Conservation (phyloP, 2,797 vertebrate genomes). For the Champsocephalus gunnari region DNA sequence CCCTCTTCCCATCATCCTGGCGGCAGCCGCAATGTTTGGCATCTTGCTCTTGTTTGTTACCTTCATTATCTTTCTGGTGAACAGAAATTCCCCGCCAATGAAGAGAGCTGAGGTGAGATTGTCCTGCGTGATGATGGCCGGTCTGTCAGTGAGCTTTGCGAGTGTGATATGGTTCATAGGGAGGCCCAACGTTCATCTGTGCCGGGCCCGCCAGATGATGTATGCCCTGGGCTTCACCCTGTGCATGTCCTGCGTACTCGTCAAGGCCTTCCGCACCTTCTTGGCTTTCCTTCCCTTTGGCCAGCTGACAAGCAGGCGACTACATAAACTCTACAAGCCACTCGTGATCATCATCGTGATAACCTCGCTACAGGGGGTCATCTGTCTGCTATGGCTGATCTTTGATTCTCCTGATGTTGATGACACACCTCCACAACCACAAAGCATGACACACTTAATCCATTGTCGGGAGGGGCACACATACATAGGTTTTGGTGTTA, state of each 20-base stretch:
- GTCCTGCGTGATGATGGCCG: slow-evolving; percentile 73
- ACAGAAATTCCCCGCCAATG: slow-evolving; percentile 63
- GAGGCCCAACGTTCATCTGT: slow-evolving; percentile 59
- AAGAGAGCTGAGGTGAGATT: slow-evolving; percentile 67
- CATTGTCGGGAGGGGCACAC: slow-evolving; percentile 68
- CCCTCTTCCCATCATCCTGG: slow-evolving; percentile 68
- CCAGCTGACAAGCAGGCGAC: slow-evolving; percentile 18
- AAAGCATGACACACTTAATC: slow-evolving; percentile 43
- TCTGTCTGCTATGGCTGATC: slow-evolving; percentile 76
- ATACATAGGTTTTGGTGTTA: slow-evolving; percentile 66
- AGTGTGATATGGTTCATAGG: slow-evolving; percentile 77
- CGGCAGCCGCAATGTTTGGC: slow-evolving; percentile 62
- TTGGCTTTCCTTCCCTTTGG: slow-evolving; percentile 70
- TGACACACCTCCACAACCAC: slow-evolving; percentile 5
- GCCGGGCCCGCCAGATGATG: slow-evolving; percentile 72
- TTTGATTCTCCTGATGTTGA: slow-evolving; percentile 58
- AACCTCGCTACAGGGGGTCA: slow-evolving; percentile 63
- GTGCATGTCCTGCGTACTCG: slow-evolving; percentile 77
- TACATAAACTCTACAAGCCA: slow-evolving; percentile 67
- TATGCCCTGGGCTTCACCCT: slow-evolving; percentile 81
- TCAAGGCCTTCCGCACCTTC: slow-evolving; percentile 75
- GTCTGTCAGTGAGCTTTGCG: slow-evolving; percentile 70
- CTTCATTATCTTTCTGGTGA: slow-evolving; percentile 59
- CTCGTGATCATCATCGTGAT: slow-evolving; percentile 49
- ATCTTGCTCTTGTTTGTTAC: slow-evolving; percentile 61